A percentile compares a stretch with the other conserved stretches of the same genome.
phyloP scores from a whole-genome alignment of 2,888 invertebrate genomes.

The Hesperia comma region DNA sequence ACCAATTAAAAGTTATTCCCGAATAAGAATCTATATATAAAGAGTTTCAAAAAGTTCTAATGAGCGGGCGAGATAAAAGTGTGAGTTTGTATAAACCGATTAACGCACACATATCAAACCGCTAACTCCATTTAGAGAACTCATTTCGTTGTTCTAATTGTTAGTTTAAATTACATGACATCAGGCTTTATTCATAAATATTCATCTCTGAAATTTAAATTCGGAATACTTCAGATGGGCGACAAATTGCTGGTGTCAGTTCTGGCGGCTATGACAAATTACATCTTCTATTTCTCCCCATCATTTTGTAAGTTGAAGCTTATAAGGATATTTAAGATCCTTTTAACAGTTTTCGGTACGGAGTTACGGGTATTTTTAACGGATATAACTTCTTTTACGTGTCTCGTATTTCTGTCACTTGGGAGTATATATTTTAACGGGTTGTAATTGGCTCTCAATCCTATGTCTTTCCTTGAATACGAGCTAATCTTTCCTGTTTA shows the following conservation, averaged over 20 bases:
- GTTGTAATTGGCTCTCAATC: not conserved
- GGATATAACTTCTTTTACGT: constrained; percentile 5
- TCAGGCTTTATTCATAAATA: constrained; percentile 5
- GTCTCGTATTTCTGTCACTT: not conserved
- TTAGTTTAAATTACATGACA: constrained; percentile 2
- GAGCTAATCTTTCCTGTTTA: too few species aligned
- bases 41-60: not conserved
- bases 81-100: not conserved
- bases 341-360: constrained; percentile 11
- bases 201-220: constrained; percentile 9
- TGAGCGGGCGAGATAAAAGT: not conserved
- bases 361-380: constrained; percentile 2
- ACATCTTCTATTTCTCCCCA: constrained; percentile 12
- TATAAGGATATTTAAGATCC: constrained; percentile 15
- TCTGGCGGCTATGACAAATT: constrained; percentile 30
- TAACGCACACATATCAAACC: too few species aligned
- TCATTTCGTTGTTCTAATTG: not conserved
- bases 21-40: not conserved
- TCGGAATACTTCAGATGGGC: constrained; percentile 12
- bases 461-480: too few species aligned
- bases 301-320: constrained; percentile 26
- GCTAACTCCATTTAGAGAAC: not conserved
- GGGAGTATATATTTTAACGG: not conserved
- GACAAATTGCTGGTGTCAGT: constrained; percentile 29
- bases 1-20: too few species aligned